A percentile compares a stretch with the other conserved stretches of the same genome.
These are phyloP conservation scores for Platalea minor DNA, from an alignment of 2,797 vertebrate species.

Conservation along the genomic window DNA sequence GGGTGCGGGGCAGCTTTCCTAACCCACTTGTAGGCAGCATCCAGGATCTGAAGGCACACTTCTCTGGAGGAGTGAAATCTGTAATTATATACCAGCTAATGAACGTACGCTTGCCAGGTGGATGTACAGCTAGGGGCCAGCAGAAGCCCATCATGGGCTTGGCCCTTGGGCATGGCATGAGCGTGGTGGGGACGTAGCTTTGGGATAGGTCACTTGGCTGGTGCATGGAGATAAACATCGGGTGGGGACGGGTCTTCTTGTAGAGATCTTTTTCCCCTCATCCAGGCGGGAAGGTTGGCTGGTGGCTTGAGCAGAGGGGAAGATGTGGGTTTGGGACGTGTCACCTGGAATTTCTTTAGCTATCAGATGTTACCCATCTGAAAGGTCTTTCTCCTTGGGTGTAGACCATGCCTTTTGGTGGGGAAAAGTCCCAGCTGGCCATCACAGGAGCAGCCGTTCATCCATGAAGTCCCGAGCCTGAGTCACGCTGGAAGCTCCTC, in stretches of 20 bases:
- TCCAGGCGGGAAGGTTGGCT: neutral
- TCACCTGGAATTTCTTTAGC: neutral
- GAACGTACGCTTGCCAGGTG: fast-evolving
- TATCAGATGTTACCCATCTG: no score
- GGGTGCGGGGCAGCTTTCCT: neutral
- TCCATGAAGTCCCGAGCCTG: fast-evolving
- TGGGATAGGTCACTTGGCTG: neutral
- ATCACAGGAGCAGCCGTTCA: neutral
- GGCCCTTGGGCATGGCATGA: neutral
- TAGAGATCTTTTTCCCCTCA: neutral
- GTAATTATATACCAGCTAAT: neutral
- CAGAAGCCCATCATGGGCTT: neutral
- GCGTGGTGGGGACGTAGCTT: fast-evolving
- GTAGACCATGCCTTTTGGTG: neutral
- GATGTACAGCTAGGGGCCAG: neutral
- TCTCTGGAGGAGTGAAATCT: neutral
- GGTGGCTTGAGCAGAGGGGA: neutral
- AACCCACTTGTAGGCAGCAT: neutral
- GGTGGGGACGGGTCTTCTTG: neutral
- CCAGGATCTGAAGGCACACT: fast-evolving
- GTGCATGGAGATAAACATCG: neutral
- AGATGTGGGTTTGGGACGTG: fast-evolving
- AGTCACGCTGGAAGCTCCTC: neutral
- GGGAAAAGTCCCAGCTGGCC: neutral
- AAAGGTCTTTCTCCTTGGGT: neutral